Evolutionary conservation across 2,113 vertebrate genomes (phyloP).

Genomic region (Fulmarus glacialis): DNA sequence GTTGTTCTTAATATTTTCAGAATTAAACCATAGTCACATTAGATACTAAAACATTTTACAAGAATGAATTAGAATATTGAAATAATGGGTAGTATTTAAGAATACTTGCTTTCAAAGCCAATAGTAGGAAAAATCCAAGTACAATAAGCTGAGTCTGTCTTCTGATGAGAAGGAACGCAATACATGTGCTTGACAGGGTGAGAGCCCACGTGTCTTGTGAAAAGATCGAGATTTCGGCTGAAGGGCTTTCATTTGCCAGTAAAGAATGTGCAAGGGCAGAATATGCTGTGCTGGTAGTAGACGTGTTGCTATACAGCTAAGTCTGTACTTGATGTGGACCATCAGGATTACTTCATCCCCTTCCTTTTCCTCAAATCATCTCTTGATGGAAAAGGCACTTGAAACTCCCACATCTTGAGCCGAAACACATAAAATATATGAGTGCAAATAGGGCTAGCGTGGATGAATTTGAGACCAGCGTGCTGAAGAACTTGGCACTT

Average conservation of each 20-base stretch:
- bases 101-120: not conserved
- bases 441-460: not conserved
- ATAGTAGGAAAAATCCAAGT: not conserved
- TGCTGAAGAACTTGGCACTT: not conserved
- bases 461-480: not conserved
- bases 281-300: not conserved
- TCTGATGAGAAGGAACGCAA: not conserved
- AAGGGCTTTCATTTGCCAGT: not conserved
- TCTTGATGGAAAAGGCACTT: not conserved
- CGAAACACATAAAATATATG: not conserved
- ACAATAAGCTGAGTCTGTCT: not conserved
- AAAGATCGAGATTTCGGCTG: not conserved
- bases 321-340: not conserved
- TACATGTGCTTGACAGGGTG: not conserved
- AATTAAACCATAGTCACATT: not conserved
- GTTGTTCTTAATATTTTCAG: not conserved
- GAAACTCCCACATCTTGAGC: not conserved
- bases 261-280: not conserved
- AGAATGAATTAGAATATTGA: not conserved
- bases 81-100: not conserved
- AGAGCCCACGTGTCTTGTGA: not conserved
- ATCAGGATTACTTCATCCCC: not conserved
- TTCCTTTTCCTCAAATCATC: not conserved
- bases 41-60: not conserved
- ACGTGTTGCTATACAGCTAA: not conserved